These are phyloP conservation scores for Sinelater perroti DNA, from an alignment of 2,888 invertebrate genomes.

Conservation along the genomic window DNA sequence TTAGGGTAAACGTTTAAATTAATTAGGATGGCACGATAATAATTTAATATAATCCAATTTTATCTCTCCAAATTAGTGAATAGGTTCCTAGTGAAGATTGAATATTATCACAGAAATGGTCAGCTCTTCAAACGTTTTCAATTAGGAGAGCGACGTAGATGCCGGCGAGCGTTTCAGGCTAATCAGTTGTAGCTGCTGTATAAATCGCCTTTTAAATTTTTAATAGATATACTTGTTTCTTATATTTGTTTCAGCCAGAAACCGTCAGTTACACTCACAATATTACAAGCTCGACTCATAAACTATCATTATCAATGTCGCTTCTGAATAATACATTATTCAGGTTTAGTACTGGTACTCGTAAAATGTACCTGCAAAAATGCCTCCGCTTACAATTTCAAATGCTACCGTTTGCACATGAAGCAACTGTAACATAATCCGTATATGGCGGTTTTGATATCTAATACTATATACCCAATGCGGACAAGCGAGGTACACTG, in stretches of 20 bases:
- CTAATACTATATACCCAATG: constrained; percentile 26
- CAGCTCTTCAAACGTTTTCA: no score
- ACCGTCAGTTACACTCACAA: constrained; percentile 36
- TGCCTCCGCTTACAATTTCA: constrained; percentile 54
- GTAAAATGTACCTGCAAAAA: constrained; percentile 52
- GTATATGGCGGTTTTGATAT: constrained; percentile 37
- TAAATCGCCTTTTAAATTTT: constrained; percentile 12
- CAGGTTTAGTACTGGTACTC: constrained; percentile 42
- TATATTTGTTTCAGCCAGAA: constrained; percentile 19
- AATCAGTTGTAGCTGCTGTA: not conserved
- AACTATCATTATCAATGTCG: constrained; percentile 44
- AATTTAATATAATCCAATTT: no score
- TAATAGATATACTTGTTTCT: constrained; percentile 17
- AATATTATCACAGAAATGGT: no score
- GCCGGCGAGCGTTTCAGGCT: no score
- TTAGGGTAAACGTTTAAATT: no score
- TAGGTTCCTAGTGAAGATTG: no score
- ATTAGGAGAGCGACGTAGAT: no score
- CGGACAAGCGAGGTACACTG: constrained; percentile 29
- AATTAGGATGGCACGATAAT: no score
- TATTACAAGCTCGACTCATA: constrained; percentile 40
- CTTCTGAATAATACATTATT: constrained; percentile 53
- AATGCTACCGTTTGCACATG: constrained; percentile 54
- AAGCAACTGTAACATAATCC: constrained; percentile 44
- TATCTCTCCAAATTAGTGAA: no score